Evolutionary conservation across 2,797 vertebrate species (phyloP), one percentile per base, ranked within the genome.

Genomic region (Oreochromis grahami): DNA sequence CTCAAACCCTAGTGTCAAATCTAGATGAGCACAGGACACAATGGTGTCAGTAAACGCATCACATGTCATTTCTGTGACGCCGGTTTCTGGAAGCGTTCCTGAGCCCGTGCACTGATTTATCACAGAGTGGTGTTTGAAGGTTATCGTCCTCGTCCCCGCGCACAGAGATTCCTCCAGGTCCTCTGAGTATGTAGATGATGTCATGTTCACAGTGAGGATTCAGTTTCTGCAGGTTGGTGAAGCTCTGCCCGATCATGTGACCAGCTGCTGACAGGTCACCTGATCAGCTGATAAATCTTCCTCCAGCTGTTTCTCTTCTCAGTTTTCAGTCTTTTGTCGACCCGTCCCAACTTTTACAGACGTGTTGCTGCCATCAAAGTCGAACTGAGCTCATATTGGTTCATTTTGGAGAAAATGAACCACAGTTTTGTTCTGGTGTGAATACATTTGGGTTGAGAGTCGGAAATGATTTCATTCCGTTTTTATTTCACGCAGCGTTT

Each of bases 141-240:
- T 24, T 2, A 19, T n/a, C 50, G 8, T 15, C 45, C 48, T 10
- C 8, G 17, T 4, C n/a, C 5, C 9, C 2, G 5, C 5, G 0
- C 51, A 53, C 21, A 24, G 24, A 55, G 53, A 29, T 15, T 15
- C 5, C 56, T 21, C 51, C 51, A 21, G 51, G n/a, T 12, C n/a
- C 51, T 34, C 56, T 7, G 29, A 19, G 56, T 11, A 11, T 51
- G 50, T 51, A 11, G 50, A 51, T 51, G 50, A 10, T 51, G 53
- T 29, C 26, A 58, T 34, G 15, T 34, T 34, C 15, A 58, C 5
- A 60, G 56, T 32, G 29, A 60, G 56, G 56, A 19, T 10, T 34
- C 7, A 34, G 34, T 8, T 19, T 29, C 15, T 58, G 29, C 32
- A 19, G 56, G 56, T 11, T 19, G 56, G 56, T 34, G 56, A 34